Percentiles rank a stretch among this genome's conserved stretches.
Evolutionary conservation across 2,888 invertebrate genomes (phyloP).

Genomic region (Agonum fuliginosum): DNA sequence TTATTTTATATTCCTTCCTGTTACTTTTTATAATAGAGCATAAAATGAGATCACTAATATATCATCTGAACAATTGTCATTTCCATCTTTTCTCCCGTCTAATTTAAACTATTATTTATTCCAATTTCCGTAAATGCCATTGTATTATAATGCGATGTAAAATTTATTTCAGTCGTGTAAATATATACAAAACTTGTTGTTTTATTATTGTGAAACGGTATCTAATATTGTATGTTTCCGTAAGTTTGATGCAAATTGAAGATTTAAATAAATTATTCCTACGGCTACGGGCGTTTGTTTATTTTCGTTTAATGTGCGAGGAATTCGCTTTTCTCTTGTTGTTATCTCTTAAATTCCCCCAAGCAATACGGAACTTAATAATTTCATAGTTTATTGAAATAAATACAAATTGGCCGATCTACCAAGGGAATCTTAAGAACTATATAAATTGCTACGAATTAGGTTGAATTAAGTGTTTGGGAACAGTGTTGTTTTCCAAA

Average conservation of each 20-base stretch:
- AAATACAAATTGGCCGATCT: background rate
- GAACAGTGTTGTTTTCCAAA: too few relatives aligned
- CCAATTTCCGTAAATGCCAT: background rate
- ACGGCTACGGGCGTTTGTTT: constrained; percentile 10
- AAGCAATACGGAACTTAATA: constrained; percentile 22
- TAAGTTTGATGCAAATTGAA: constrained; percentile 13
- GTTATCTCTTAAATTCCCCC: background rate
- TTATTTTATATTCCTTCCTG: constrained; percentile 16
- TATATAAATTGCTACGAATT: too few relatives aligned
- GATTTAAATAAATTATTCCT: constrained; percentile 10
- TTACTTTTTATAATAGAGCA: background rate
- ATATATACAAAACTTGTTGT: background rate
- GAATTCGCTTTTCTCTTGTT: constrained; percentile 3
- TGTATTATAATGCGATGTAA: constrained; percentile 18
- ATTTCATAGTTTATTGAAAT: constrained; percentile 9
- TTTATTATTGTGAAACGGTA: constrained; percentile 2
- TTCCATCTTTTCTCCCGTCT: background rate
- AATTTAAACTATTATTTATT: constrained; percentile 8
- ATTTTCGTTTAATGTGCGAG: background rate
- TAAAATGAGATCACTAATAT: background rate
- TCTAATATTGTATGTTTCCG: constrained; percentile 5
- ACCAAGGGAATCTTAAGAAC: too few relatives aligned
- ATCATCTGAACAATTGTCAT: constrained; percentile 5
- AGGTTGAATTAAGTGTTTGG: too few relatives aligned
- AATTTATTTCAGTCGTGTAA: background rate